Conservation (phyloP, 2,888 invertebrate species). For the Cephus spinipes region DNA sequence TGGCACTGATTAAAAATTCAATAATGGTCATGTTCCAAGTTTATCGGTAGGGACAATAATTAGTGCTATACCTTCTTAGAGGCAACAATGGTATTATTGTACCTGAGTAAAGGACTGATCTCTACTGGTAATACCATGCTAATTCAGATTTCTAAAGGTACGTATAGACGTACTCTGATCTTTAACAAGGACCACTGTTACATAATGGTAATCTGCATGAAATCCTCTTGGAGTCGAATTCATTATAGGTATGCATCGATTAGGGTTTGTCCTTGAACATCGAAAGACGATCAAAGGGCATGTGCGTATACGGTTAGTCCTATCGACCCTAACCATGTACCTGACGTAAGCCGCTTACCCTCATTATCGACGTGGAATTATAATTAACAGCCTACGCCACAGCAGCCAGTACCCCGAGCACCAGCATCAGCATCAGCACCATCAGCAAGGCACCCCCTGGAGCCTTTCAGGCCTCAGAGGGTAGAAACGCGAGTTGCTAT, state of each 20-base stretch:
- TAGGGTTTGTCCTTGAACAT: conserved; percentile 30
- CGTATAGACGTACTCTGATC: not conserved
- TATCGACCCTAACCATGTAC: conserved; percentile 38
- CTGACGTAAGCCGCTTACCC: conserved; percentile 53
- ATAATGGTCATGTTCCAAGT: not conserved
- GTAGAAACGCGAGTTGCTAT: conserved; percentile 23
- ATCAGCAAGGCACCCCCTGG: conserved; percentile 8
- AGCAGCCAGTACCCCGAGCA: conserved; percentile 17
- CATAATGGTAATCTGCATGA: not conserved
- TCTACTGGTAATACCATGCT: not conserved
- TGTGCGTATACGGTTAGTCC: conserved; percentile 37
- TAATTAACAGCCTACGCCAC: conserved; percentile 47
- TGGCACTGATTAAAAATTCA: not conserved
- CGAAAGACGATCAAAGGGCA: conserved; percentile 43
- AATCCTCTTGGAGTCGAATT: not conserved
- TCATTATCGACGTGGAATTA: conserved; percentile 58
- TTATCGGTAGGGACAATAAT: not conserved
- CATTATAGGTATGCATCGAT: not conserved
- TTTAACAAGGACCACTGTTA: not conserved
- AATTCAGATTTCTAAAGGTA: not conserved
- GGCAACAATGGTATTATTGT: not conserved
- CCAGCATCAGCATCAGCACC: conserved; percentile 5
- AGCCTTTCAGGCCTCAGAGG: conserved; percentile 16
- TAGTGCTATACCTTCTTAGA: not conserved
- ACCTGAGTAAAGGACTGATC: not conserved